phyloP scores from a whole-genome alignment of 2,888 invertebrate species.

The Drosophila melanosoma region DNA sequence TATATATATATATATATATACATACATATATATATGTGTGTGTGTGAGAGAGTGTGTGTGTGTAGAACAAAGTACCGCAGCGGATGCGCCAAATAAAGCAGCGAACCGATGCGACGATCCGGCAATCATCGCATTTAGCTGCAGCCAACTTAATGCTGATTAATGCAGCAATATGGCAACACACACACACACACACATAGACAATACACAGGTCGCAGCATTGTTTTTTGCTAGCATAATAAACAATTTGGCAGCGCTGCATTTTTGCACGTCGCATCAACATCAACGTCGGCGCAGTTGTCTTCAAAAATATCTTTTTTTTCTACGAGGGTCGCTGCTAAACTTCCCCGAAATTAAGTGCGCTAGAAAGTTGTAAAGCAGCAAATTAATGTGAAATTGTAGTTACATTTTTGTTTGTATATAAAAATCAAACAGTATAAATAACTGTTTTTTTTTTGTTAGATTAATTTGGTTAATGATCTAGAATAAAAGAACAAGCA shows the following conservation, averaged over 20 bases:
- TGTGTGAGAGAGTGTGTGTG: conserved; percentile 13
- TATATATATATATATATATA: not conserved
- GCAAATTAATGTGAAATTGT: not conserved
- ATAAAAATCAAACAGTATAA: too few relatives aligned
- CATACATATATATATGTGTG: not conserved
- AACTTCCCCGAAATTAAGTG: not conserved
- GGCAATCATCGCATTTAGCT: conserved; percentile 42
- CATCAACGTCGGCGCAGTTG: conserved; percentile 10
- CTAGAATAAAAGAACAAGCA: not conserved
- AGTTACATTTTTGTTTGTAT: not conserved
- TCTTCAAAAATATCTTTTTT: not conserved
- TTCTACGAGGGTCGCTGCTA: conserved; percentile 27
- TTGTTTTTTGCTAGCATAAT: conserved; percentile 29
- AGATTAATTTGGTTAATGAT: not conserved
- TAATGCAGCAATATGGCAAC: conserved; percentile 47
- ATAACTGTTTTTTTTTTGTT: not conserved
- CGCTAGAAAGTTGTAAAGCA: too few relatives aligned
- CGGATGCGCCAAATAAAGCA: conserved; percentile 74
- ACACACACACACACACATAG: conserved; percentile 9
- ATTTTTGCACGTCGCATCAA: conserved; percentile 68
- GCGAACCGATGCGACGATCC: conserved; percentile 45
- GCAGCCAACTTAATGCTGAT: conserved; percentile 50
- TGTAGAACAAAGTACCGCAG: conserved; percentile 60
- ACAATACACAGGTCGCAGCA: conserved; percentile 5
- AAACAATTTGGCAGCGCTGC: conserved; percentile 68